Base-by-base conservation (phyloP, 1,140 invertebrate genomes). In the Manduca sexta region DNA sequence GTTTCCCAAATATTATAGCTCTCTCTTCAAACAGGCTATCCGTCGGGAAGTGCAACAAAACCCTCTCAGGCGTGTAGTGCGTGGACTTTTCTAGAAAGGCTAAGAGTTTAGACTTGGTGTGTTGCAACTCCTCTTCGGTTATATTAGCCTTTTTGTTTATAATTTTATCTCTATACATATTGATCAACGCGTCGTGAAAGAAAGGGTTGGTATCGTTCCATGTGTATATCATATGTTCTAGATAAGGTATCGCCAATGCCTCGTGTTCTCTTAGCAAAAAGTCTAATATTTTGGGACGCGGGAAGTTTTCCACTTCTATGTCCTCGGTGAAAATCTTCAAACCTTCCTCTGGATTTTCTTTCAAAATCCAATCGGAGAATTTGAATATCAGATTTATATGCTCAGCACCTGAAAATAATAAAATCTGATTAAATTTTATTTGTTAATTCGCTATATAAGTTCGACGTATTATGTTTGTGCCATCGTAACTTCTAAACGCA, bases 311-410 rank as follows among this genome's bases (percentile, higher is more conserved):
- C 0, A 96, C 93, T 90, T 97, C 96, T 7, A 95, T 87, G 74
- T 98, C 95, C 82, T 98, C 97, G 44, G 93, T 98, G 74, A 98
- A 99, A 72, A 98, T 98, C 74, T 94, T 93, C 0, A 99, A 80
- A 8, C 97, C 97, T 82, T 98, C 94, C 59, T 95, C 93, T 1
- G 96, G 95, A 81, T 95, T 88, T 64, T 93, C 89, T 53, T 92
- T 90, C 13, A 99, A 79, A 35, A 99, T 93, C 95, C 96, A 98
- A 50, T 94, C 92, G n/a, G 96, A 91, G 88, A 97, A 99, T 78
- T 98, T 93, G 60, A 98, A 93, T 64, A 99, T 98, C 29, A 99
- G 80, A 60, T 96, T 92, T 56, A 98, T 90, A 74, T 99, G 90
- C 54, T 97, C 94, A 11, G 86, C 71, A 29, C 94, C 93, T 92